phyloP scores from a whole-genome alignment of 2,113 vertebrate species.

The Synodontis membranacea region DNA sequence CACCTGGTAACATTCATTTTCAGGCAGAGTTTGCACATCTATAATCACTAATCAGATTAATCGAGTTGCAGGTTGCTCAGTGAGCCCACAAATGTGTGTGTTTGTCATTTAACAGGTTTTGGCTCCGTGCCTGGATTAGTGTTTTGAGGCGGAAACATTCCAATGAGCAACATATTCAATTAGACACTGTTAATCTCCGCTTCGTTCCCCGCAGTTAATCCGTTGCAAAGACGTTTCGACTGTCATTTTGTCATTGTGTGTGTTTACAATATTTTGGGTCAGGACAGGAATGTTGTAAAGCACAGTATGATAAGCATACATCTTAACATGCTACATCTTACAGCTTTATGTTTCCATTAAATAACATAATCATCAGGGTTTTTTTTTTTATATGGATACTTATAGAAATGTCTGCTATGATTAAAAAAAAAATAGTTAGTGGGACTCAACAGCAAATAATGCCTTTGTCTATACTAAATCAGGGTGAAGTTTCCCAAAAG shows the following conservation, averaged over 20 bases:
- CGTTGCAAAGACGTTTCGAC: neutral
- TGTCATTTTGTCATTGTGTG: neutral
- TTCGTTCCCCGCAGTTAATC: slow-evolving; percentile 5
- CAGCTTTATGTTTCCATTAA: neutral
- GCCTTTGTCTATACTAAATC: no score
- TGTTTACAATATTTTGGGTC: neutral
- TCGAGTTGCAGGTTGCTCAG: neutral
- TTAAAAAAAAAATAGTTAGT: no score
- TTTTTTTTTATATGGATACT: neutral
- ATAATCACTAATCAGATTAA: slow-evolving; percentile 21
- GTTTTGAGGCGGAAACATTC: slow-evolving; percentile 19
- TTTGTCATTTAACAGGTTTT: slow-evolving; percentile 14
- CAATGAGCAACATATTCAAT: slow-evolving; percentile 1
- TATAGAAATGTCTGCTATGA: neutral
- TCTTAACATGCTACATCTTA: neutral
- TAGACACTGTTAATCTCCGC: slow-evolving; percentile 3
- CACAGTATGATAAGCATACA: neutral
- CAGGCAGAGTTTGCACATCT: neutral
- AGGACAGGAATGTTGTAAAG: neutral
- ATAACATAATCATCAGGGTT: neutral
- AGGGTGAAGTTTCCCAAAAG: neutral
- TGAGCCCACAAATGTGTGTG: neutral
- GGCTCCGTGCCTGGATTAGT: slow-evolving; percentile 21
- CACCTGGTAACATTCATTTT: neutral
- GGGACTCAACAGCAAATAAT: no score